Conservation (phyloP, 2,113 vertebrate genomes). For the Pseudois nayaur region DNA sequence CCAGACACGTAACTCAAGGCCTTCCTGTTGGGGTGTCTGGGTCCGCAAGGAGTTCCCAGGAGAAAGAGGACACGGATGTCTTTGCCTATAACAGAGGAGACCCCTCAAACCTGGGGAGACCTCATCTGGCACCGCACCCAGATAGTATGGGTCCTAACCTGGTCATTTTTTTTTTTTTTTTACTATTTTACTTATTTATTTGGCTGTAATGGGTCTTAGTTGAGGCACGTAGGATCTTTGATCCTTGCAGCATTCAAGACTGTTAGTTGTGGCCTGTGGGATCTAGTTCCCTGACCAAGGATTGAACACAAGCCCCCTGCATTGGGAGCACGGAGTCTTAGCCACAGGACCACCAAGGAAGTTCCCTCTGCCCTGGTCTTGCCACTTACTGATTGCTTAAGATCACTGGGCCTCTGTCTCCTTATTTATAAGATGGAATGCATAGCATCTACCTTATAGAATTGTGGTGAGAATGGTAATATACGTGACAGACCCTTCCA, state of each 20-base stretch:
- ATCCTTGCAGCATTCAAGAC: neutral
- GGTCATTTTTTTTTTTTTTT: neutral
- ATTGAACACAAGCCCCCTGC: neutral
- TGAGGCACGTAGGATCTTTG: neutral
- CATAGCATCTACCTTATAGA: neutral
- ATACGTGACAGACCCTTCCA: neutral
- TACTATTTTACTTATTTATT: neutral
- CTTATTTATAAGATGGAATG: neutral
- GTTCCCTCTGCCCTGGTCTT: neutral
- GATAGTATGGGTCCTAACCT: neutral
- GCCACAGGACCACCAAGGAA: neutral
- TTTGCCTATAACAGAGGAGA: neutral
- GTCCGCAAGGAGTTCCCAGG: neutral
- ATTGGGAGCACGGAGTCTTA: neutral
- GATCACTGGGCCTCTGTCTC: neutral
- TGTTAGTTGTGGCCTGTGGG: neutral
- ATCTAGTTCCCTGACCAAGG: neutral
- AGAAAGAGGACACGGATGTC: neutral
- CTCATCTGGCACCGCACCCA: neutral
- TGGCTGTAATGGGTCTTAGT: neutral
- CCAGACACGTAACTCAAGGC: neutral
- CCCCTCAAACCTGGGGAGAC: neutral
- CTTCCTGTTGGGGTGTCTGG: neutral
- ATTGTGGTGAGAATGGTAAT: neutral
- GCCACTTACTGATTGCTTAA: neutral